These are phyloP conservation scores for Apotomis betuletana DNA, from an alignment of 2,888 invertebrate genomes.

Conservation along the genomic window DNA sequence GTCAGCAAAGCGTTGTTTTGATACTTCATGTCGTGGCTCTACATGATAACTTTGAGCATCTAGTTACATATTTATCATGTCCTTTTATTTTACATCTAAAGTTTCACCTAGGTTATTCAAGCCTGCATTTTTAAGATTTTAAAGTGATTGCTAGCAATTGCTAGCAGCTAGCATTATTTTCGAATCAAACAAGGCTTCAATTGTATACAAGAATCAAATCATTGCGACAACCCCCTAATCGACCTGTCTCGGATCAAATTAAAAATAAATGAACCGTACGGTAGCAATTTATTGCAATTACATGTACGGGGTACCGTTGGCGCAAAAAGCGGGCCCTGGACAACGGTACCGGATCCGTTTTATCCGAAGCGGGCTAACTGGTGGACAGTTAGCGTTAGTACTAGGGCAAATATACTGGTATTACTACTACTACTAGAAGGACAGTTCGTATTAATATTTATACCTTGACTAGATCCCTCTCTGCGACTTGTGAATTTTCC, in stretches of 20 bases:
- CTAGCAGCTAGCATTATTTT: too few relatives aligned
- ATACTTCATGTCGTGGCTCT: too few relatives aligned
- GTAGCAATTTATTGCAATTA: constrained; percentile 56
- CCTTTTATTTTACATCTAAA: too few relatives aligned
- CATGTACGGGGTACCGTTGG: constrained; percentile 44
- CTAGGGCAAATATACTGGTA: constrained; percentile 25
- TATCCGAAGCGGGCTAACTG: constrained; percentile 18
- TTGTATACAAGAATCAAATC: neutral
- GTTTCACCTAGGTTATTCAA: too few relatives aligned
- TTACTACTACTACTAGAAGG: neutral
- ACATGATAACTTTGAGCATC: too few relatives aligned
- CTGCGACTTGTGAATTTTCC: too few relatives aligned
- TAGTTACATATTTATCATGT: too few relatives aligned
- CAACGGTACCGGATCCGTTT: constrained; percentile 32
- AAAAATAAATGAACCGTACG: constrained; percentile 50
- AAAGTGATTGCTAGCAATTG: too few relatives aligned
- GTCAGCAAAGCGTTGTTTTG: too few relatives aligned
- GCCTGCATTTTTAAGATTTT: too few relatives aligned
- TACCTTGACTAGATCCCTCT: too few relatives aligned
- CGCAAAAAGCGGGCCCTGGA: constrained; percentile 37
- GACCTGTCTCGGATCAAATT: constrained; percentile 33
- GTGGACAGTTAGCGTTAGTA: constrained; percentile 22
- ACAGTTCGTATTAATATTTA: neutral
- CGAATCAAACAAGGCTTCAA: too few relatives aligned
- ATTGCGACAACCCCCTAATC: neutral